Conservation (phyloP, 2,113 vertebrate species). For the Glaucomys volans region DNA sequence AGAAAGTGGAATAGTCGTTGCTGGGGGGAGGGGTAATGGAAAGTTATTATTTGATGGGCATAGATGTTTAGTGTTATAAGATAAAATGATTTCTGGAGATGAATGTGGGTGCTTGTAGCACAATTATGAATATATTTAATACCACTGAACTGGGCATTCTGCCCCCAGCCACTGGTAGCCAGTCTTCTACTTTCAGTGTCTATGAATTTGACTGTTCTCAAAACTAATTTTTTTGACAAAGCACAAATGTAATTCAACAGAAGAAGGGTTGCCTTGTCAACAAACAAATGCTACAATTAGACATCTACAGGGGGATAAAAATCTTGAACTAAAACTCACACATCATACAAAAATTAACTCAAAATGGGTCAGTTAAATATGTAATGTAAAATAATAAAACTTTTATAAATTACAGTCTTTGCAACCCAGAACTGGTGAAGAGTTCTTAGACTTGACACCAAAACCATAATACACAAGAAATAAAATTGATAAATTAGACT, state of each 20-base stretch:
- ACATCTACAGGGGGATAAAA: not conserved
- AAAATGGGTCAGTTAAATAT: not conserved
- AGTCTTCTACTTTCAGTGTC: not conserved
- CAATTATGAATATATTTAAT: too few relatives aligned
- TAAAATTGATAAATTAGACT: not conserved
- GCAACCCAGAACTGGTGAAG: not conserved
- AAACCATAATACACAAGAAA: not conserved
- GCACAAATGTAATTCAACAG: not conserved
- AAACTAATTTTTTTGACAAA: not conserved
- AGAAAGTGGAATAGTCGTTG: too few relatives aligned
- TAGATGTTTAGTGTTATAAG: too few relatives aligned
- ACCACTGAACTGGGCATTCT: not conserved
- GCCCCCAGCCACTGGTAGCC: not conserved
- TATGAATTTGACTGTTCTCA: not conserved
- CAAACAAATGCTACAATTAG: not conserved
- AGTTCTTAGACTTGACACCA: not conserved
- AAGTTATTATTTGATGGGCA: too few relatives aligned
- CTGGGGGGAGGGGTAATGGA: too few relatives aligned
- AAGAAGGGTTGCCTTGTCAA: not conserved
- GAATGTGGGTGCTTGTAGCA: too few relatives aligned
- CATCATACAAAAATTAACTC: not conserved
- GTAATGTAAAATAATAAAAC: not conserved
- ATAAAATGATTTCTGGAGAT: too few relatives aligned
- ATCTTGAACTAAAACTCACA: not conserved
- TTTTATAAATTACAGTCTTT: not conserved